Base-by-base conservation (phyloP, 2,888 invertebrate species). In the Apamea crenata region DNA sequence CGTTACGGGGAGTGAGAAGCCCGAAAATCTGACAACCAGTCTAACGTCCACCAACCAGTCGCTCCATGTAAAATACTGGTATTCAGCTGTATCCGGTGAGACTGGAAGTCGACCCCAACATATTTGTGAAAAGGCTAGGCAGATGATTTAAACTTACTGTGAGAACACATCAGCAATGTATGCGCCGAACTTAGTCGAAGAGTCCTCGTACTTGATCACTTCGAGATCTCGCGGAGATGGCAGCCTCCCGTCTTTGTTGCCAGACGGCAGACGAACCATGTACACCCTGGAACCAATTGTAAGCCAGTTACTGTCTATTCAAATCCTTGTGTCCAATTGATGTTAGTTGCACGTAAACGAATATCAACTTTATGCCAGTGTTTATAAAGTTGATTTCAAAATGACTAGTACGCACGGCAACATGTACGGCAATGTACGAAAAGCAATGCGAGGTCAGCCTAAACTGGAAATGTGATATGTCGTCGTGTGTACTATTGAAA, bases 161-260 rank as follows among this genome's bases (percentile, higher is more conserved):
- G 98, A 98, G 91, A 99, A 98, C 95, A 98, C 98, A 95, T 99
- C 99, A 0, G 99, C 99, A 71, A 99, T 97, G 92, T 99, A 99
- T 2, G 98, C 99, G 6, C 98, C 98, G 2, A 93, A 73, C 0
- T 97, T 97, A 29, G 97, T 95, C 91, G 98, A 98, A 1, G 98
- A 98, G 81, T 98, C 98, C 65, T 98, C 97, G 92, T 98, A 98
- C 0, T 98, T 97, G 40, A 97, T 97, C 10, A 99, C 96, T 2
- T 97, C 97, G n/a, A 98, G 95, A 87, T 98, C 97, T 85, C 97
- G 97, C 0, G 99, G 98, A 0, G 97, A 92, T 0, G 98, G 98
- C 65, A 99, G 94, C 90, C 98, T 98, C 90, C 98, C 96, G 79
- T 97, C 97, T 78, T 97, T 97, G 73, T 97, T 73, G 3, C 69